Evolutionary conservation across 2,797 vertebrate species (phyloP).

Genomic region (Anguilla megastoma): DNA sequence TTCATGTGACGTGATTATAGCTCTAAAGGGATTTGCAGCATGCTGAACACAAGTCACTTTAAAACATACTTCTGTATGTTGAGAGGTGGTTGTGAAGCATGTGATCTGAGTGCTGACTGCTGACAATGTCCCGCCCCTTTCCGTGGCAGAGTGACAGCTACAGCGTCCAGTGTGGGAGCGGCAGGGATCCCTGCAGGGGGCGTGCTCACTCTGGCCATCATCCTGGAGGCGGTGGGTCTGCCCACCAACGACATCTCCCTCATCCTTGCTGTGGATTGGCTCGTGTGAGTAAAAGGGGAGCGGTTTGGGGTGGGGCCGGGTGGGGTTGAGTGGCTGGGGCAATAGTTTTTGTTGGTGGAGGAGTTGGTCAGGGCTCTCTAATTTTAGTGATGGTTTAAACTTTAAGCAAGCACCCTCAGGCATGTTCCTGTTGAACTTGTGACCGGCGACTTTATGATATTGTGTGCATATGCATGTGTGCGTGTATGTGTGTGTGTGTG

Average conservation of each 20-base stretch:
- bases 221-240: slow-evolving; percentile 83
- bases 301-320: not conserved
- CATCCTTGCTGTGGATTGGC: slow-evolving; percentile 90
- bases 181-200: slow-evolving; percentile 88
- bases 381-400: not conserved
- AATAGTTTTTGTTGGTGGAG: not conserved
- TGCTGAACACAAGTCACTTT: not conserved
- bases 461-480: not conserved
- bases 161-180: slow-evolving; percentile 87
- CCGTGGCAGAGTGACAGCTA: slow-evolving; percentile 79
- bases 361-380: not conserved
- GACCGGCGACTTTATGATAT: not conserved
- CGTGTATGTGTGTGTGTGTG: not conserved
- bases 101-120: slow-evolving; percentile 5
- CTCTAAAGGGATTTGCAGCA: not conserved
- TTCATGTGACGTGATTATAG: not conserved
- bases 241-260: slow-evolving; percentile 84
- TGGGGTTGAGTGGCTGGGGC: not conserved
- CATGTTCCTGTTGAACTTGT: not conserved
- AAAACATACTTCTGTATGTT: not conserved
- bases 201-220: slow-evolving; percentile 85
- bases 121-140: not conserved
- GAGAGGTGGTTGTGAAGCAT: not conserved
- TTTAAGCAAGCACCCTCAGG: no score
- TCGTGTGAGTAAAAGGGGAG: slow-evolving; percentile 78